phyloP scores from a whole-genome alignment of 2,113 vertebrate species.

The Eulacestoma nigropectus region DNA sequence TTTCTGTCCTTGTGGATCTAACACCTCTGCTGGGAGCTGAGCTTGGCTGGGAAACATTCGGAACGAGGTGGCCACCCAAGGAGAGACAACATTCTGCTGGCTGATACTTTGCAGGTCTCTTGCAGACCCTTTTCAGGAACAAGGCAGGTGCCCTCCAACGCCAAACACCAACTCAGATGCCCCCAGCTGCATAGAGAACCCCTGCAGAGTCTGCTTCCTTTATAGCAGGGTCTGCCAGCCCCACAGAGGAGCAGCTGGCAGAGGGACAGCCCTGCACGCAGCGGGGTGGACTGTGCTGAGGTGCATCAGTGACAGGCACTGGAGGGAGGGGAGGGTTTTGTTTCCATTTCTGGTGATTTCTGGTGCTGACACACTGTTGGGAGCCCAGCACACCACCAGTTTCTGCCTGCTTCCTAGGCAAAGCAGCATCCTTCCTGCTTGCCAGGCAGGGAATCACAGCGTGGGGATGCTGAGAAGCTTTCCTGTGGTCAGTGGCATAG shows the following conservation, averaged over 20 bases:
- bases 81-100: background rate
- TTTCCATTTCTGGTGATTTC: background rate
- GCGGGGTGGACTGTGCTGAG: background rate
- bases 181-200: rapidly evolving
- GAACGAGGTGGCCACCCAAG: background rate
- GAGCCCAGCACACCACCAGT: background rate
- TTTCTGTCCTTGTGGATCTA: background rate
- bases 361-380: background rate
- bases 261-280: background rate
- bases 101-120: background rate
- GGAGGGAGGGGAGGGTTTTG: background rate
- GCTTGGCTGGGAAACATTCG: background rate
- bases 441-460: background rate
- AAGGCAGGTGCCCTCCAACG: background rate
- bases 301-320: background rate
- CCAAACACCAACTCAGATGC: background rate
- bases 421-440: background rate
- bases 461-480: background rate
- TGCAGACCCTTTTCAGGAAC: background rate
- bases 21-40: background rate
- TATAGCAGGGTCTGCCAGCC: background rate
- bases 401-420: background rate
- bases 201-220: background rate
- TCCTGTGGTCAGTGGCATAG: background rate
- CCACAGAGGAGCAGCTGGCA: background rate